Evolutionary conservation across 2,888 invertebrate species (phyloP), one percentile per base, ranked within the genome.

Genomic region (Eupithecia pulchellata): DNA sequence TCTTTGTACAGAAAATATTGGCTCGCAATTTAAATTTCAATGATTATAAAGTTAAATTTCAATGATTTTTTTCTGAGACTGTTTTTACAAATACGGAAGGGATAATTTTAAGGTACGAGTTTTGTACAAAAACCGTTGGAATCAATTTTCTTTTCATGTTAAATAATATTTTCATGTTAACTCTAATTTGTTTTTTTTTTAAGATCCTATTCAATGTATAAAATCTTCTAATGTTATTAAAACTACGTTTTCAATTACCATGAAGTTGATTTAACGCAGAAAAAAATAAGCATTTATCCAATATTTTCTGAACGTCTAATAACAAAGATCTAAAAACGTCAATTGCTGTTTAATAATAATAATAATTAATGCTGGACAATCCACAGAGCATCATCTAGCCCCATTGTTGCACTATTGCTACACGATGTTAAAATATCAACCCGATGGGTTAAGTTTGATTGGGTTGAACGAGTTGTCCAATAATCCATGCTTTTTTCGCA

Each of bases 1-100:
- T 62, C 65, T 63, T 30, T 78, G 69, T 80, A 81, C 84, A 84
- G 83, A 72, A 72, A 72, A 69, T 72, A 72, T 69, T 64, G 72
- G 55, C 47, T 62, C 34, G 25, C 61, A 20, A 47, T 20, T 30
- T 39, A 39, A 29, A 14, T 39, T 32, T 30, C 60, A 11, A 64
- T 25, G n/a, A 5, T 1, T 30, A 30, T 32, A 58, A 6, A 30
- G 30, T 27, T 64, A 27, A 13, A 30, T 30, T 64, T n/a, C 11
- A 5, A 17, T 17, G 17, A 8, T 29, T 27, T 29, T 29, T 3
- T 25, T n/a, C n/a, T n/a, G n/a, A n/a, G n/a, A n/a, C n/a, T n/a
- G n/a, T n/a, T n/a, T 42, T 39, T n/a, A 30, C 17, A 11, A n/a
- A 63, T 13, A 11, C 63, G 42, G n/a, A n/a, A n/a, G 1, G 13